Evolutionary conservation across 2,888 invertebrate species (phyloP).

Genomic region (Cyaniris semiargus): DNA sequence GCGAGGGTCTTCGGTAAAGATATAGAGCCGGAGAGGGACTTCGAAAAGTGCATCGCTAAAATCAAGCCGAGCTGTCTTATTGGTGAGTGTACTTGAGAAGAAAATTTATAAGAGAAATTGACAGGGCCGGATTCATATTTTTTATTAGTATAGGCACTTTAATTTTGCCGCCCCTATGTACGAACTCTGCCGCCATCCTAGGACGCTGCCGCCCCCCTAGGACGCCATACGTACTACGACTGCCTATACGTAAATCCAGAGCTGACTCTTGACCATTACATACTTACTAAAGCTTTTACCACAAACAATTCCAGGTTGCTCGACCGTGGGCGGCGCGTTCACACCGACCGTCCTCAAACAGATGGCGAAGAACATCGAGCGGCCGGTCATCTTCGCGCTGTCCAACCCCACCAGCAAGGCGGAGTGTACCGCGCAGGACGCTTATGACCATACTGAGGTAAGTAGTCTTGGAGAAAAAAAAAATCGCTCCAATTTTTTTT

Average conservation of each 20-base stretch:
- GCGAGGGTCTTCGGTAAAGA: constrained; percentile 89
- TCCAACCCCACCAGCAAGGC: constrained; percentile 99
- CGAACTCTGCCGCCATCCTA: too few relatives aligned
- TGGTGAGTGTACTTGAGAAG: constrained; percentile 81
- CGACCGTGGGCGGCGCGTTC: constrained; percentile 95
- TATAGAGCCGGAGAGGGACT: constrained; percentile 86
- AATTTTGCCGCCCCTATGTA: too few relatives aligned
- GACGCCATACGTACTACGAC: too few relatives aligned
- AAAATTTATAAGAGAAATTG: neutral
- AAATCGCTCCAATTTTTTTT: too few relatives aligned
- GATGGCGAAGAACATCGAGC: constrained; percentile 92
- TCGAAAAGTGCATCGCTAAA: constrained; percentile 89
- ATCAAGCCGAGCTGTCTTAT: constrained; percentile 94
- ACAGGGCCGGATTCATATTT: too few relatives aligned
- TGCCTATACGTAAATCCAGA: too few relatives aligned
- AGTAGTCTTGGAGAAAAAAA: too few relatives aligned
- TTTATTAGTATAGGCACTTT: too few relatives aligned
- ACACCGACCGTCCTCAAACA: constrained; percentile 90
- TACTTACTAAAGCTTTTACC: neutral
- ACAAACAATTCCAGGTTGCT: constrained; percentile 83
- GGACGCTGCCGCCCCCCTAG: too few relatives aligned
- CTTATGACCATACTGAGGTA: constrained; percentile 94
- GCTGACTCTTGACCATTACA: too few relatives aligned
- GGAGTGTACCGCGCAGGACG: constrained; percentile 98
- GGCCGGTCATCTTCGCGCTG: constrained; percentile 97